A percentile compares a stretch with the other conserved stretches of the same genome.
Evolutionary conservation across 1,140 invertebrate species (phyloP).

Genomic region (Drosophila nasuta): DNA sequence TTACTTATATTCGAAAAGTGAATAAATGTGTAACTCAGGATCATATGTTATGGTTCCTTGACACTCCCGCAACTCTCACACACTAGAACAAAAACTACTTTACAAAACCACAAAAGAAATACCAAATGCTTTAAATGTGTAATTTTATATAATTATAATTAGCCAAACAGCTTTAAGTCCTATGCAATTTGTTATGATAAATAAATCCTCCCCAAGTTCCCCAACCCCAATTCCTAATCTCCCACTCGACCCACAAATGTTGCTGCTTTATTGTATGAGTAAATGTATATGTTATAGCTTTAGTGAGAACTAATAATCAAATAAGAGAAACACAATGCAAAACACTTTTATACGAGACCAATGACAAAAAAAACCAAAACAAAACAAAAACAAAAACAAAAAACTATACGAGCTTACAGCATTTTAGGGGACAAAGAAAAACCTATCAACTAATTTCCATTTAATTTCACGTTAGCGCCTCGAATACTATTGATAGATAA

Average conservation of each 20-base stretch:
- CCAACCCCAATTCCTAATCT: background rate
- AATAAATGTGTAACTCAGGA: constrained; percentile 36
- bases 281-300: constrained; percentile 60
- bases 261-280: constrained; percentile 29
- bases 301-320: constrained; percentile 43
- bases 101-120: constrained; percentile 5
- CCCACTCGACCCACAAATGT: background rate
- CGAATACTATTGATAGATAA: background rate
- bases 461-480: constrained; percentile 10
- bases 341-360: constrained; percentile 70
- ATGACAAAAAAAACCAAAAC: constrained; percentile 54
- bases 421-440: constrained; percentile 38
- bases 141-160: constrained; percentile 51
- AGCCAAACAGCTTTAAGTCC: constrained; percentile 28
- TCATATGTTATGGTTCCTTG: constrained; percentile 49
- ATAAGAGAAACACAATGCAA: constrained; percentile 41
- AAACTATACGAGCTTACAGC: constrained; percentile 75
- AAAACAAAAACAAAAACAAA: constrained; percentile 45
- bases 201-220: background rate
- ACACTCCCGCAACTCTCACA: constrained; percentile 7
- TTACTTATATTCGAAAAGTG: constrained; percentile 21
- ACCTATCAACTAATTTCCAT: constrained; percentile 14
- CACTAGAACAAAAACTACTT: constrained; percentile 5
- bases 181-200: constrained; percentile 29
- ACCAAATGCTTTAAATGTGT: constrained; percentile 66